These are phyloP conservation scores for Pelecanoides urinatrix DNA, from an alignment of 2,113 vertebrate genomes.

Conservation along the genomic window DNA sequence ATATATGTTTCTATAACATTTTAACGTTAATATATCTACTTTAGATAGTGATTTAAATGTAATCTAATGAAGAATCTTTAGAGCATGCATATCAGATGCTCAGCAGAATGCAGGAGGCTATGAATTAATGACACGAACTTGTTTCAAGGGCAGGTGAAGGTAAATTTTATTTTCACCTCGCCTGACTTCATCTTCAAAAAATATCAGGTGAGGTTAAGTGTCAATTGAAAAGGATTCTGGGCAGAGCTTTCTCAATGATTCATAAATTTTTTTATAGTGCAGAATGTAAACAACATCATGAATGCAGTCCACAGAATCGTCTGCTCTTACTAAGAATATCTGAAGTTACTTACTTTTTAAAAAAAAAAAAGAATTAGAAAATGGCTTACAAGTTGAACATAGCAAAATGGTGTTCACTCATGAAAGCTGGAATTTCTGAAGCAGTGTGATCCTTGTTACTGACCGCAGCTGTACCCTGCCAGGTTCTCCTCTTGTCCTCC, in stretches of 20 bases:
- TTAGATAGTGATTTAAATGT: slow-evolving; percentile 3
- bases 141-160: not conserved
- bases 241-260: not conserved
- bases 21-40: not conserved
- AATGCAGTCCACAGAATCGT: not conserved
- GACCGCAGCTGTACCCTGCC: not conserved
- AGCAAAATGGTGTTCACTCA: not conserved
- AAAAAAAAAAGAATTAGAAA: not conserved
- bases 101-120: not conserved
- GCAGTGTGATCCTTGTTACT: not conserved
- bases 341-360: not conserved
- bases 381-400: not conserved
- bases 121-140: not conserved
- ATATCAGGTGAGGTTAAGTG: not conserved
- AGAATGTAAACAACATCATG: not conserved
- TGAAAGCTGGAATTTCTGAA: not conserved
- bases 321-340: not conserved
- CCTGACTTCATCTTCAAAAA: not conserved
- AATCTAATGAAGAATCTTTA: not conserved
- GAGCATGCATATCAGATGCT: not conserved
- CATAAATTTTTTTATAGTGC: not conserved
- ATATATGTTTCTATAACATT: slow-evolving; percentile 14
- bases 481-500: not conserved
- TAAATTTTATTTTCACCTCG: not conserved
- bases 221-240: not conserved